phyloP scores from a whole-genome alignment of 92 coral and sea anemone genomes.

The Pocillopora grandis region DNA sequence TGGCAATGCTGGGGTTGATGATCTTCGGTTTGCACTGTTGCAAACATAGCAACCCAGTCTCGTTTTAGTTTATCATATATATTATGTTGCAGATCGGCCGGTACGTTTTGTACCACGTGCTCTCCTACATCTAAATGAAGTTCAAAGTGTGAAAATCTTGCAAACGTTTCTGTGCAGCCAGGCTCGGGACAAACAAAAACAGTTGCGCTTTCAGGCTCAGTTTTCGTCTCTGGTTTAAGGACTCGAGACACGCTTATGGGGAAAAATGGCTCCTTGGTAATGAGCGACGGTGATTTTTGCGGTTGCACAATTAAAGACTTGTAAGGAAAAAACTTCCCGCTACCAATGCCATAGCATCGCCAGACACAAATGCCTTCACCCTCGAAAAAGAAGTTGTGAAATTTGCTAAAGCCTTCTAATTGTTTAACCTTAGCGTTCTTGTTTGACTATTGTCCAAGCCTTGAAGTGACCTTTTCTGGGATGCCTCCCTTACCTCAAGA shows the following conservation, averaged over 20 bases:
- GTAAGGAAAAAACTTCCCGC: slow-evolving; percentile 17
- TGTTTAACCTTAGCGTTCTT: neutral
- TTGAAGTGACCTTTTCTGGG: slow-evolving; percentile 54
- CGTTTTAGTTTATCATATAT: too few species aligned
- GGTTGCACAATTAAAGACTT: neutral
- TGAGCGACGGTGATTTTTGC: slow-evolving; percentile 31
- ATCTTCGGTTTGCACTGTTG: too few species aligned
- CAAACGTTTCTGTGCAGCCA: slow-evolving; percentile 18
- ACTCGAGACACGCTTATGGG: slow-evolving; percentile 14
- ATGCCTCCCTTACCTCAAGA: too few species aligned
- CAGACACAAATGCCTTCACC: slow-evolving; percentile 52
- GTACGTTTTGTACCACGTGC: slow-evolving; percentile 6
- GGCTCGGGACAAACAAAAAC: slow-evolving; percentile 60
- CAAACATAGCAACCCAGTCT: too few species aligned
- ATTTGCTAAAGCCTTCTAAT: slow-evolving; percentile 57
- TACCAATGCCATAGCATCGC: slow-evolving; percentile 61
- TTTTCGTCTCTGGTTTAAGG: slow-evolving; percentile 21
- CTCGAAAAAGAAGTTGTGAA: slow-evolving; percentile 51
- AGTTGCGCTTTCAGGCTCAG: neutral
- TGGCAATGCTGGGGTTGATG: too few species aligned
- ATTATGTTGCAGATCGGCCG: neutral
- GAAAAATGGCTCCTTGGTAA: slow-evolving; percentile 35
- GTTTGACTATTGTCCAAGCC: slow-evolving; percentile 66
- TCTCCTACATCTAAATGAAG: slow-evolving; percentile 59
- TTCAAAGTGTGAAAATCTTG: slow-evolving; percentile 31